Percentiles rank a stretch among this genome's conserved stretches.
phyloP scores from a whole-genome alignment of 2,113 vertebrate species.

The Hydrolagus affinis region DNA sequence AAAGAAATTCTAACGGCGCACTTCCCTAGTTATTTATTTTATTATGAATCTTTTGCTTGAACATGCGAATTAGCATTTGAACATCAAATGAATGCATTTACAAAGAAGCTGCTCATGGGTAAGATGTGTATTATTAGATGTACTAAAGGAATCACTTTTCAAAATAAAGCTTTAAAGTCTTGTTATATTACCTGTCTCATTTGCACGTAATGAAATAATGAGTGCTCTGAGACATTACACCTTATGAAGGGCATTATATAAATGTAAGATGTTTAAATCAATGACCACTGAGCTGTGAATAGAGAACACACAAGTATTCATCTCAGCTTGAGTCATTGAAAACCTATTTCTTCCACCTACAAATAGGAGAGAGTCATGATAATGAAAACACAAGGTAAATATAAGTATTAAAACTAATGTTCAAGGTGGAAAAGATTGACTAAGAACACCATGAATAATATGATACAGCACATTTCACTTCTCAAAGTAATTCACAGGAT shows the following conservation, averaged over 20 bases:
- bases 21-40: not conserved
- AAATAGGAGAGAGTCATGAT: no score
- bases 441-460: no score
- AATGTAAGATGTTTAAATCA: not conserved
- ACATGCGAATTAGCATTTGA: not conserved
- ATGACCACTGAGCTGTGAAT: not conserved
- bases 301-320: not conserved
- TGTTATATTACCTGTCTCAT: not conserved
- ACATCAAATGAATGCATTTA: not conserved
- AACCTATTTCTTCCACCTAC: no score
- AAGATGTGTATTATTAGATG: not conserved
- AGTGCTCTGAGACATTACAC: no score
- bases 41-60: not conserved
- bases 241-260: no score
- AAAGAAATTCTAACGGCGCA: slow-evolving; percentile 11
- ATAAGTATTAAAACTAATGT: no score
- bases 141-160: not conserved
- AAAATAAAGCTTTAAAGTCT: not conserved
- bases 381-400: no score
- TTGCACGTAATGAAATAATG: no score
- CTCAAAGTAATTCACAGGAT: no score
- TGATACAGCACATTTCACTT: no score
- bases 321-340: no score
- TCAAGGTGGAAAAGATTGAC: no score
- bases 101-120: not conserved